Conservation (phyloP, 2,113 vertebrate species). For the Anser brachyrhynchus region DNA sequence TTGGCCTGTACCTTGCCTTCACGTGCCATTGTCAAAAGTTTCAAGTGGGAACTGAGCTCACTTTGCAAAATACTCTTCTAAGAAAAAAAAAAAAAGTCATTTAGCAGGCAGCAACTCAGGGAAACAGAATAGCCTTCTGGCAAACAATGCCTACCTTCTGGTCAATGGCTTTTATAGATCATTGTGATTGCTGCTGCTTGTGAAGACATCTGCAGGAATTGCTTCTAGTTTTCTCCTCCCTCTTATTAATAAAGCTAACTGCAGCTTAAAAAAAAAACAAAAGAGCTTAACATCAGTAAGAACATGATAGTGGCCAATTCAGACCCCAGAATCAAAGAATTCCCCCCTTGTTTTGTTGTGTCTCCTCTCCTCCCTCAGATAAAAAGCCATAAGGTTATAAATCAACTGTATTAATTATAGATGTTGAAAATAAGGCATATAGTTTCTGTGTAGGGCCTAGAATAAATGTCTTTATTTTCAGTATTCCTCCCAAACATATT, state of each 20-base stretch:
- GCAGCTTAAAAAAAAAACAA: not conserved
- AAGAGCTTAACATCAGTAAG: not conserved
- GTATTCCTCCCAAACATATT: not conserved
- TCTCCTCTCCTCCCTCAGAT: not conserved
- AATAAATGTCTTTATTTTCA: not conserved
- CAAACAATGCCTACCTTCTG: not conserved
- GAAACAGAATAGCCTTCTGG: not conserved
- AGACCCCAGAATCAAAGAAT: not conserved
- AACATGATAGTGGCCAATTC: not conserved
- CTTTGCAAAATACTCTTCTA: not conserved
- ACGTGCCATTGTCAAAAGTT: not conserved
- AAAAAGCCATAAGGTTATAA: not conserved
- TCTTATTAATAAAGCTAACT: not conserved
- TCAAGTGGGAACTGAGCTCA: not conserved
- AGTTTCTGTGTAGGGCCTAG: not conserved
- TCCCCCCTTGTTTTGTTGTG: not conserved
- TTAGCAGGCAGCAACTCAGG: not conserved
- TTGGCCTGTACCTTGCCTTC: not conserved
- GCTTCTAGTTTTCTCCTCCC: not conserved
- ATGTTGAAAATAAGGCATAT: not conserved
- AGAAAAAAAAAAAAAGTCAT: not conserved
- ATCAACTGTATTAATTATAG: not conserved
- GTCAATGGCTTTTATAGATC: not conserved
- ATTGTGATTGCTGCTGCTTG: not conserved
- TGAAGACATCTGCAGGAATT: fast-evolving